Evolutionary conservation across 2,113 vertebrate species (phyloP).

Genomic region (Eretmodus cyanostictus): DNA sequence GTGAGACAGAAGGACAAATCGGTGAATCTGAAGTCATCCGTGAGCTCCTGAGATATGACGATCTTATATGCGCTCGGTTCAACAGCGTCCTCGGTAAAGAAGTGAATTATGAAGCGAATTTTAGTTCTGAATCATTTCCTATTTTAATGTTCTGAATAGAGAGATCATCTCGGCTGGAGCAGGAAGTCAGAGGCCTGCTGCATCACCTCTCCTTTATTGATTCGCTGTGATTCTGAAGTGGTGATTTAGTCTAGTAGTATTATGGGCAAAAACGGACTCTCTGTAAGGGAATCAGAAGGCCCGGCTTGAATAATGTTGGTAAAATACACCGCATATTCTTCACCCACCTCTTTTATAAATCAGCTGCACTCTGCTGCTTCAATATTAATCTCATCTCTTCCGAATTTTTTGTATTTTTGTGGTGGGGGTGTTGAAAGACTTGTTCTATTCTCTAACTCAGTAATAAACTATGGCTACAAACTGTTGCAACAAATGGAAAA

Average conservation of each 20-base stretch:
- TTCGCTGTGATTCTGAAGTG: constrained; percentile 36
- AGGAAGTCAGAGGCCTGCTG: constrained; percentile 23
- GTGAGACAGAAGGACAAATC: constrained; percentile 34
- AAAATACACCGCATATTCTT: background rate
- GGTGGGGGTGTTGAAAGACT: background rate
- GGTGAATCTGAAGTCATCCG: constrained; percentile 44
- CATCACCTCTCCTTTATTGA: constrained; percentile 47
- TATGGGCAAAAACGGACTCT: constrained; percentile 8
- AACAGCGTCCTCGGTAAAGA: constrained; percentile 17
- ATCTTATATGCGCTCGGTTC: constrained; percentile 21
- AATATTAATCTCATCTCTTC: background rate
- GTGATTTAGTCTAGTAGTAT: constrained; percentile 32
- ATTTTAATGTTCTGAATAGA: constrained; percentile 63
- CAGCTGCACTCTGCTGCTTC: background rate
- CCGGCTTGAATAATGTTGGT: background rate
- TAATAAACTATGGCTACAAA: background rate
- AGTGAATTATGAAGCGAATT: constrained; percentile 59
- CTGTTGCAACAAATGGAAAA: constrained; percentile 30
- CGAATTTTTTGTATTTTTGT: background rate
- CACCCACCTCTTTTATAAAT: background rate
- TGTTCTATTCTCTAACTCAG: background rate
- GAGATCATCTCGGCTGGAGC: constrained; percentile 43
- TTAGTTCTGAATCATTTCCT: constrained; percentile 67
- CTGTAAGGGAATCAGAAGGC: background rate
- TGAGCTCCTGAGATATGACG: constrained; percentile 40